Percentiles rank a stretch among this genome's conserved stretches.
phyloP scores from a whole-genome alignment of 2,113 vertebrate species.

The Megalops atlanticus region DNA sequence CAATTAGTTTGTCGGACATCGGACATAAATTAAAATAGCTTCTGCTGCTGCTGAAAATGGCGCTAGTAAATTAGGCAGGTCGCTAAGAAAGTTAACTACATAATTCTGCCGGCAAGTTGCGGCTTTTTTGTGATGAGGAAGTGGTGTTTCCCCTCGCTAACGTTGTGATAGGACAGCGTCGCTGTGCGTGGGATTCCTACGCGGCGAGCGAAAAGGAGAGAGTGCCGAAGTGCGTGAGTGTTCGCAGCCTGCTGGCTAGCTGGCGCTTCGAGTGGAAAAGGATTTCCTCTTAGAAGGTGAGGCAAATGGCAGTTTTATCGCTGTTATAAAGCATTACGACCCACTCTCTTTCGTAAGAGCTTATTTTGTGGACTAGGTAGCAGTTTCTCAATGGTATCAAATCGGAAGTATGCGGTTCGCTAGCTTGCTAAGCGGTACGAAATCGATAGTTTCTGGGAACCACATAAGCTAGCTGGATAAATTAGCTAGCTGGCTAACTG shows the following conservation, averaged over 20 bases:
- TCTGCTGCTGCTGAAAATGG: background rate
- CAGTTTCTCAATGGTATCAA: background rate
- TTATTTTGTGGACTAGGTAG: background rate
- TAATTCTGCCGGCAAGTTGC: background rate
- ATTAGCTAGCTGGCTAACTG: background rate
- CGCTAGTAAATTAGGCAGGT: background rate
- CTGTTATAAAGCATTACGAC: background rate
- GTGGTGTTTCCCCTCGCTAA: background rate
- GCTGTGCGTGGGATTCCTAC: conserved; percentile 21
- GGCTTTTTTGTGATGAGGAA: background rate
- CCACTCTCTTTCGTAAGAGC: background rate
- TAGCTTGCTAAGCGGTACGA: background rate
- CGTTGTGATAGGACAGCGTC: conserved; percentile 3
- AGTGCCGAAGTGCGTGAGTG: conserved; percentile 11
- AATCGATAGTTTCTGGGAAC: background rate
- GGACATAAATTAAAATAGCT: too few relatives aligned
- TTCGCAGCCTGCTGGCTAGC: conserved; percentile 8
- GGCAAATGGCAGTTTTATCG: background rate
- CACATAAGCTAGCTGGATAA: conserved; percentile 3
- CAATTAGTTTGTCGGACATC: too few relatives aligned
- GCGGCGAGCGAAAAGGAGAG: background rate
- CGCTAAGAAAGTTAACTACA: background rate
- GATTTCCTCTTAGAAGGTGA: conserved; percentile 15
- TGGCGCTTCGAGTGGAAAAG: background rate
- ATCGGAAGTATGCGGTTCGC: too few relatives aligned